These are phyloP conservation scores for Drosophila repleta DNA, from an alignment of 1,140 invertebrate genomes.

Conservation along the genomic window DNA sequence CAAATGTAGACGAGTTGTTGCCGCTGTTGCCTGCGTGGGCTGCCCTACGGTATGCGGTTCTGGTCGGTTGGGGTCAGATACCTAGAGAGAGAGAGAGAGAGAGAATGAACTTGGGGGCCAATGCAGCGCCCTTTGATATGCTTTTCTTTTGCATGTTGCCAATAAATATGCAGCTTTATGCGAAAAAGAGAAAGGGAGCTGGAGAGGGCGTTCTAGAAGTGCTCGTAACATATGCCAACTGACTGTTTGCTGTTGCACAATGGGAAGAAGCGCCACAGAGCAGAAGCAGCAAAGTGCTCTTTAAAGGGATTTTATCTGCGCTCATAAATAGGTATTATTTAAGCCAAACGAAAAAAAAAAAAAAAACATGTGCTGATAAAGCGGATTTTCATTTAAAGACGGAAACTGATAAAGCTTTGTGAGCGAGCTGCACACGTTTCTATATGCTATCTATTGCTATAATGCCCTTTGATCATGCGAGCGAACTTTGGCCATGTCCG, in stretches of 20 bases:
- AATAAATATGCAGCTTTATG: conserved; percentile 82
- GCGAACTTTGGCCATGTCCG: too few relatives aligned
- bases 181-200: conserved; percentile 6
- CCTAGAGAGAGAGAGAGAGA: not conserved
- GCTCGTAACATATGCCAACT: conserved; percentile 48
- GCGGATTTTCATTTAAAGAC: conserved; percentile 7
- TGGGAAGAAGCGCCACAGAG: conserved; percentile 13
- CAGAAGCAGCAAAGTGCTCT: conserved; percentile 28
- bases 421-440: too few relatives aligned
- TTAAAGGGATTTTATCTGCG: conserved; percentile 18
- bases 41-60: conserved; percentile 9
- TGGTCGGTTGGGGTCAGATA: conserved; percentile 19
- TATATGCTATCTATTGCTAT: too few relatives aligned
- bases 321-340: conserved; percentile 18
- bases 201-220: not conserved
- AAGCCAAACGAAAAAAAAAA: not conserved
- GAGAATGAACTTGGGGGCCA: conserved; percentile 28
- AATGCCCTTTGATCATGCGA: too few relatives aligned
- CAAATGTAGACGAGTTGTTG: conserved; percentile 34
- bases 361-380: conserved; percentile 7
- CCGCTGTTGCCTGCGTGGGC: conserved; percentile 10
- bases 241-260: conserved; percentile 24
- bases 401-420: not conserved
- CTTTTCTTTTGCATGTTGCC: conserved; percentile 76
- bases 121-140: conserved; percentile 66